Base-by-base conservation (phyloP, 2,113 vertebrate genomes). In the Mirounga angustirostris region DNA sequence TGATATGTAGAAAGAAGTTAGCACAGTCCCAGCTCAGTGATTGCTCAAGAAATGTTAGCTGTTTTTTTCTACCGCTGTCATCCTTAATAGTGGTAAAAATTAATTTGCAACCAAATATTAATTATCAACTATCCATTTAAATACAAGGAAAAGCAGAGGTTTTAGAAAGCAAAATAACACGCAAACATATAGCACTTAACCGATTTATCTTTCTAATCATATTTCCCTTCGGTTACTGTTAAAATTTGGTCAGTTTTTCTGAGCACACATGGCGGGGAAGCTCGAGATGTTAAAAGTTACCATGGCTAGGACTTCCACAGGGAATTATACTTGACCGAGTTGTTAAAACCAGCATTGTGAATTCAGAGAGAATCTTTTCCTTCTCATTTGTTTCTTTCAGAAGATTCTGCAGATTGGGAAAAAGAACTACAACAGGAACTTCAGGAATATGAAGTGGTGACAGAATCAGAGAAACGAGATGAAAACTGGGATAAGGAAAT, bases 401-500 rank as follows among this genome's bases (percentile, higher is more conserved):
- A 99, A 79, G 99, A 99, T 95, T 94, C 99, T 11, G 98, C 99
- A 8, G 99, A 99, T 15, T 99, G 99, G 99, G 99, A 99, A 96
- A 99, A 99, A 96, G 99, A 99, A 98, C 98, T 99, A 4, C 99
- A 99, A 93, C 99, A 99, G 97, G 99, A 99, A 93, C 99, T 99
- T 61, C 99, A 99, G 97, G 99, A 99, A 89, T 99, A 99, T 63
- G 99, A 99, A 97, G 99, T 99, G 94, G 99, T 99, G 94, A 98
- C 99, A 0, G 99, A 99, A 89, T 98, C 99, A 0, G 99, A 99
- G 97, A 99, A 99, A 97, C 99, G 98, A 78, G 99, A 99, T 87
- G 99, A 99, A 91, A 99, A 99, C 97, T 99, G 99, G 99, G 99
- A 99, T 96, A 99, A 99, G 87, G 99, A 99, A 99, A 99, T 99